Conservation (phyloP, 2,113 vertebrate genomes). For the Semnopithecus entellus region DNA sequence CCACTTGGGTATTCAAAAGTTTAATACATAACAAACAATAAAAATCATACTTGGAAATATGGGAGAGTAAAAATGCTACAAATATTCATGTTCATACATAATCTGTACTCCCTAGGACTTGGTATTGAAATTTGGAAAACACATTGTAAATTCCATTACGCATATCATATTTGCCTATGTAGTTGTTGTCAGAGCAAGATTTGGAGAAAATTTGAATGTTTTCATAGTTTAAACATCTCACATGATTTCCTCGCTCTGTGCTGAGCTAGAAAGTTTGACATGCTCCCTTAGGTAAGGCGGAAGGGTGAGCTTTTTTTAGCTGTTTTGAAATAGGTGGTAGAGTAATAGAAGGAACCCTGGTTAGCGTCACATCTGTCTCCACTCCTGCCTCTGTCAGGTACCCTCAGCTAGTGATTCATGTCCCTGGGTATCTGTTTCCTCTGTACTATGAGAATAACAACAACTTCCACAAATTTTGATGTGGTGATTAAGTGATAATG, state of each 20-base stretch:
- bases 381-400: fast-evolving
- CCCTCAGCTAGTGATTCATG: fast-evolving
- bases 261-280: neutral
- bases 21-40: constrained; percentile 60
- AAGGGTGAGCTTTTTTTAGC: fast-evolving
- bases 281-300: neutral
- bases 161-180: neutral
- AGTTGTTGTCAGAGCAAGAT: neutral
- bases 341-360: neutral
- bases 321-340: neutral
- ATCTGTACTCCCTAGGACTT: constrained; percentile 14
- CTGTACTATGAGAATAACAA: fast-evolving
- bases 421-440: neutral
- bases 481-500: neutral
- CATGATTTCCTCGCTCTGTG: neutral
- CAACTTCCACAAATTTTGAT: neutral
- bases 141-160: constrained; percentile 50
- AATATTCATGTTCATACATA: constrained; percentile 31
- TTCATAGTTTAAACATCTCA: neutral
- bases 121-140: constrained; percentile 50
- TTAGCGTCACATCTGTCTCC: neutral
- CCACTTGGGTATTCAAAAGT: constrained; percentile 58
- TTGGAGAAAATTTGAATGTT: constrained; percentile 26
- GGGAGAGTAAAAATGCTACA: constrained; percentile 26
- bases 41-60: constrained; percentile 61